These are phyloP conservation scores for Anarrhichthys ocellatus DNA, from an alignment of 2,113 vertebrate species.

Conservation along the genomic window DNA sequence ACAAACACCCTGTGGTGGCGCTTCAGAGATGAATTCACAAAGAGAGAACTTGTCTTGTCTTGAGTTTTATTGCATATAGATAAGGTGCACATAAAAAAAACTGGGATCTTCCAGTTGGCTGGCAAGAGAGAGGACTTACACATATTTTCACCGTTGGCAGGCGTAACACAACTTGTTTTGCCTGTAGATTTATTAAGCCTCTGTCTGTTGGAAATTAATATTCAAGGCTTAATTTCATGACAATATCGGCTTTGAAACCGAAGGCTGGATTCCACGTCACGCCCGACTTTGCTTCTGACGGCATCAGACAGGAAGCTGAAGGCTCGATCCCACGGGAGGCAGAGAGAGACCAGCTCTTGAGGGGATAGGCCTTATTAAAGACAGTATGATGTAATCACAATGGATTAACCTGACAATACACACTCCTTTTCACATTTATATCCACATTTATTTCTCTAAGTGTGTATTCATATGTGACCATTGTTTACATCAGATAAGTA, in stretches of 20 bases:
- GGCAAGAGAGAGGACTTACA: neutral
- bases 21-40: neutral
- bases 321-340: neutral
- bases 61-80: neutral
- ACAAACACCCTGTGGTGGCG: neutral
- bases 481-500: conserved; percentile 37
- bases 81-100: neutral
- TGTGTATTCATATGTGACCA: conserved; percentile 2
- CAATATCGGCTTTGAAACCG: neutral
- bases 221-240: neutral
- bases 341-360: neutral
- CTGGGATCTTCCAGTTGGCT: neutral
- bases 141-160: neutral
- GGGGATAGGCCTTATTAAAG: neutral
- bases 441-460: neutral
- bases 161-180: neutral
- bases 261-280: no score
- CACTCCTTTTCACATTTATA: neutral
- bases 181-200: neutral
- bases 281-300: no score
- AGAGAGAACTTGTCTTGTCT: neutral
- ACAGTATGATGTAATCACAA: neutral
- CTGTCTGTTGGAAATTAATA: neutral
- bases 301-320: neutral
- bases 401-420: neutral